Percentiles rank a stretch among this genome's conserved stretches.
Evolutionary conservation across 2,888 invertebrate genomes (phyloP).

Genomic region (Epinotia nisella): DNA sequence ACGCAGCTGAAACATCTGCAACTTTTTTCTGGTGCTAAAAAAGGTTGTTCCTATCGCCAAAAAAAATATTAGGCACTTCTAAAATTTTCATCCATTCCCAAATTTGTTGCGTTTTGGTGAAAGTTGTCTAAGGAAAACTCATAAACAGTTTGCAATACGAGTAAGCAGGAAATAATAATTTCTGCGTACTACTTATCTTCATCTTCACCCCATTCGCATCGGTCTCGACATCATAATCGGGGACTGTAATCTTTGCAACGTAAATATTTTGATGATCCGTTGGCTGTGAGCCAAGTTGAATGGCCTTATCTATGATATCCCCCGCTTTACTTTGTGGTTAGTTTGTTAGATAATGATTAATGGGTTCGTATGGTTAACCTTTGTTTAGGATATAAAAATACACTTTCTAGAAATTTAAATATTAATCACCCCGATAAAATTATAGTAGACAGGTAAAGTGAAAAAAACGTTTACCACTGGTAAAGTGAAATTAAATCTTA

Average conservation of each 20-base stretch:
- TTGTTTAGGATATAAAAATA: neutral
- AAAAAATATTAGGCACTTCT: too few relatives aligned
- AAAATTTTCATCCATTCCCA: too few relatives aligned
- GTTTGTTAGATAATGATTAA: slow-evolving; percentile 35
- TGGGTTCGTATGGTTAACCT: slow-evolving; percentile 8
- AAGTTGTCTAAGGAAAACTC: too few relatives aligned
- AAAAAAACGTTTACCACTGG: too few relatives aligned
- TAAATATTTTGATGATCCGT: slow-evolving; percentile 42
- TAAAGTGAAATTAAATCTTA: too few relatives aligned
- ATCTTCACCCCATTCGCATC: slow-evolving; percentile 28
- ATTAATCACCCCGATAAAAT: neutral
- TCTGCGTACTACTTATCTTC: slow-evolving; percentile 10
- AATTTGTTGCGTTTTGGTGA: too few relatives aligned
- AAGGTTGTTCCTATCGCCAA: too few relatives aligned
- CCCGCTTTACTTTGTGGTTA: slow-evolving; percentile 24
- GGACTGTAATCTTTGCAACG: slow-evolving; percentile 30
- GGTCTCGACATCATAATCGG: slow-evolving; percentile 33
- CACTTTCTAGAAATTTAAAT: neutral
- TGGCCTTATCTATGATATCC: slow-evolving; percentile 30
- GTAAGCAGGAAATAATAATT: neutral
- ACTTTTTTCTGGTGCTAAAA: too few relatives aligned
- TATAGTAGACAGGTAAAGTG: neutral
- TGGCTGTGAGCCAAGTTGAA: slow-evolving; percentile 31
- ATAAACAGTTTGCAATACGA: neutral
- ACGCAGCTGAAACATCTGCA: too few relatives aligned